A percentile compares a stretch with the other conserved stretches of the same genome.
These are phyloP conservation scores for Erythrocebus patas DNA, from an alignment of 2,113 vertebrate genomes.

Conservation along the genomic window DNA sequence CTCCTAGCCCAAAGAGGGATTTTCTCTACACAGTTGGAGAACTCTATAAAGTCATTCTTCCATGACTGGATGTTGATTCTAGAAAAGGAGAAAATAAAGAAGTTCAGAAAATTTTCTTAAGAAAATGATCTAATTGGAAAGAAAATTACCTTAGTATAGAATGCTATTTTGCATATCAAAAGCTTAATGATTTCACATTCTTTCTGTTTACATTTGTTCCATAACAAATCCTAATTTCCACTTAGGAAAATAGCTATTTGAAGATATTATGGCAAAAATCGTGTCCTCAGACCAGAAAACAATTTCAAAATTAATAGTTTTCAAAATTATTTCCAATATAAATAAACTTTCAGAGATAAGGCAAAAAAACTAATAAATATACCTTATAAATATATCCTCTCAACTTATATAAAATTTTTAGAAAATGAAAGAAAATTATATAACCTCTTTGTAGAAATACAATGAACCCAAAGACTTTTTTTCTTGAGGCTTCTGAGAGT, in stretches of 20 bases:
- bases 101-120: background rate
- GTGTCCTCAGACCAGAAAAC: background rate
- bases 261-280: slow-evolving; percentile 2
- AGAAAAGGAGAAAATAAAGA: background rate
- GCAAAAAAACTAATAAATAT: background rate
- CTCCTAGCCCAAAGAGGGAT: background rate
- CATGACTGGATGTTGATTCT: background rate
- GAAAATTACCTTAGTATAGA: background rate
- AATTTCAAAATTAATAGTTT: background rate
- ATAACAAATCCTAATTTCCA: slow-evolving; percentile 31
- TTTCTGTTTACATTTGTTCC: background rate
- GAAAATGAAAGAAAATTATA: background rate
- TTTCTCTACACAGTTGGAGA: background rate
- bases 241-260: background rate
- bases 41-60: background rate
- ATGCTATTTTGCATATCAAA: background rate
- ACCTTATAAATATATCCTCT: background rate
- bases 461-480: background rate
- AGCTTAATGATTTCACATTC: background rate
- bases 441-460: background rate
- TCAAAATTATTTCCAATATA: slow-evolving; percentile 15
- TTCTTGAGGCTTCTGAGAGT: background rate
- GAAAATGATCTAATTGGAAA: background rate
- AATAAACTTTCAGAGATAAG: slow-evolving; percentile 30
- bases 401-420: background rate